A percentile compares a stretch with the other conserved stretches of the same genome.
Evolutionary conservation across 1,140 invertebrate species (phyloP).

Genomic region (Papilio polyxenes): DNA sequence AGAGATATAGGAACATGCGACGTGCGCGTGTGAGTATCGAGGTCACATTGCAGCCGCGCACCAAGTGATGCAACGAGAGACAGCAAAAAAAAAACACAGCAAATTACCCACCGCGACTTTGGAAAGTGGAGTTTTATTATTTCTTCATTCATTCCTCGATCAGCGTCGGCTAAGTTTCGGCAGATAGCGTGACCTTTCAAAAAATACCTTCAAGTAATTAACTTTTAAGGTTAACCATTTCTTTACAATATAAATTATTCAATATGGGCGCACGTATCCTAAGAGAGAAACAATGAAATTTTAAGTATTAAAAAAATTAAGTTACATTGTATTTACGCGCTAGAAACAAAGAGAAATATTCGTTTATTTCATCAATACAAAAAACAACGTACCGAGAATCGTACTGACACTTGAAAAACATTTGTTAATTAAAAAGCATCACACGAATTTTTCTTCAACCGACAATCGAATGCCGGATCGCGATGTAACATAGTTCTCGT

Average conservation of each 20-base stretch:
- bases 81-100: slow-evolving; percentile 49
- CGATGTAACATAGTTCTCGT: neutral
- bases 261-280: neutral
- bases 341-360: neutral
- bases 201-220: slow-evolving; percentile 8
- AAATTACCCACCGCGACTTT: slow-evolving; percentile 54
- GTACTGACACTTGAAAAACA: neutral
- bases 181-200: slow-evolving; percentile 16
- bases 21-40: slow-evolving; percentile 62
- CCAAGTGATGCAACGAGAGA: slow-evolving; percentile 61
- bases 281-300: neutral
- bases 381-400: neutral
- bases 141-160: slow-evolving; percentile 49
- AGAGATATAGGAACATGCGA: slow-evolving; percentile 39
- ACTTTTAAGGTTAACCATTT: slow-evolving; percentile 24
- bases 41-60: slow-evolving; percentile 68
- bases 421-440: neutral
- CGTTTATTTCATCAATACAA: neutral
- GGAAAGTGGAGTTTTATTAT: slow-evolving; percentile 56
- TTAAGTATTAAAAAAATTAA: slow-evolving; percentile 2
- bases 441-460: neutral
- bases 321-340: neutral
- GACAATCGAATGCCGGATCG: neutral
- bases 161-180: slow-evolving; percentile 25
- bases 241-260: slow-evolving; percentile 20